These are phyloP conservation scores for Drosophila paulistorum DNA, from an alignment of 1,140 invertebrate species.

Conservation along the genomic window DNA sequence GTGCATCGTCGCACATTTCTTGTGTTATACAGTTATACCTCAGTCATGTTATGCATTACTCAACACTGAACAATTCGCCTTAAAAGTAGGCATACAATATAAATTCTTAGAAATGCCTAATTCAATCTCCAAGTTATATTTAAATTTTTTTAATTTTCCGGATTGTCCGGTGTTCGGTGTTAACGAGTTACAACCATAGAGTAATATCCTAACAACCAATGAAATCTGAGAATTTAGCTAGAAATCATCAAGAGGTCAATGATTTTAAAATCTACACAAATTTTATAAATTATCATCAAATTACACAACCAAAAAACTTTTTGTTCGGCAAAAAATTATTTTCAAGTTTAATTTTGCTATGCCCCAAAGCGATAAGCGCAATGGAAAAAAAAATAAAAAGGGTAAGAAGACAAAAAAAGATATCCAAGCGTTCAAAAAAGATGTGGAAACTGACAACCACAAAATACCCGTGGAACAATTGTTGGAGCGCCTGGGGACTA, in stretches of 20 bases:
- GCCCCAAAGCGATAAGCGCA: slow-evolving; percentile 14
- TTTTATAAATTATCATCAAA: not conserved
- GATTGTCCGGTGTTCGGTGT: too few species aligned
- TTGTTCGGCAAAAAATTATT: not conserved
- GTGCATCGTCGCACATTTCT: too few species aligned
- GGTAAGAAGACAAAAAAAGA: slow-evolving; percentile 28
- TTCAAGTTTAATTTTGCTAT: slow-evolving; percentile 2
- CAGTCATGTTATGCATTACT: too few species aligned
- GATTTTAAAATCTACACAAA: not conserved
- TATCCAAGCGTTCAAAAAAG: slow-evolving; percentile 84
- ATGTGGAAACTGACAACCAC: slow-evolving; percentile 89
- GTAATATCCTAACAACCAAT: too few species aligned
- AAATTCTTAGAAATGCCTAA: too few species aligned
- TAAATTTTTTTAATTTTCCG: too few species aligned
- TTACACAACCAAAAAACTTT: not conserved
- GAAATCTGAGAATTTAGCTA: too few species aligned
- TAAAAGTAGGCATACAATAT: too few species aligned
- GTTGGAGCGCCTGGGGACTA: slow-evolving; percentile 42
- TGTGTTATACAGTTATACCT: too few species aligned
- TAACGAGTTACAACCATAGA: too few species aligned
- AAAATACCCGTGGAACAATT: slow-evolving; percentile 73
- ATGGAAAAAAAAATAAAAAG: slow-evolving; percentile 6
- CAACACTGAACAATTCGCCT: too few species aligned
- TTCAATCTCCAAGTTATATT: too few species aligned
- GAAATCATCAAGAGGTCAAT: slow-evolving; percentile 4